Percentiles rank a stretch among this genome's conserved stretches.
phyloP scores from a whole-genome alignment of 2,797 vertebrate species.

The Toxotes lorentzi region DNA sequence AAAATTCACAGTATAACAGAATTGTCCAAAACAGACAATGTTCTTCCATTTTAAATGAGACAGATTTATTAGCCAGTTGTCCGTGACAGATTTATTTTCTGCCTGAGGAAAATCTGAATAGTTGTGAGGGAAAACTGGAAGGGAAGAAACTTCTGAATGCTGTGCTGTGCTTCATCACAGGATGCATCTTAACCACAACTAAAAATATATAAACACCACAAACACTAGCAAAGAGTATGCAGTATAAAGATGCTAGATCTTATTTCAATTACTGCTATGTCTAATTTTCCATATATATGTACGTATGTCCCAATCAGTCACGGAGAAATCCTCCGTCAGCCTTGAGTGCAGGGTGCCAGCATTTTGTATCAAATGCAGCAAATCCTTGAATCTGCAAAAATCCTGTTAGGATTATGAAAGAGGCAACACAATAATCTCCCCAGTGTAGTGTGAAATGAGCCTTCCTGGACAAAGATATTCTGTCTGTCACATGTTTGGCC shows the following conservation, averaged over 20 bases:
- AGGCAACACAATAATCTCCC: slow-evolving; percentile 71
- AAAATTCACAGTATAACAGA: background rate
- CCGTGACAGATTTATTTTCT: background rate
- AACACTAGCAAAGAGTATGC: background rate
- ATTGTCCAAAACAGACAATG: background rate
- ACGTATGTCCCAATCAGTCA: slow-evolving; percentile 30
- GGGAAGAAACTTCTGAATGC: background rate
- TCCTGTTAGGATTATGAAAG: slow-evolving; percentile 74
- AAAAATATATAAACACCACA: background rate
- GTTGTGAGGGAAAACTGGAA: background rate
- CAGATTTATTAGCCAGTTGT: background rate
- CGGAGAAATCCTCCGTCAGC: slow-evolving; percentile 41
- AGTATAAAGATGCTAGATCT: background rate
- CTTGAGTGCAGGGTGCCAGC: slow-evolving; percentile 46
- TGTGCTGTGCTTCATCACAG: background rate
- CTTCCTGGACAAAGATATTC: slow-evolving; percentile 60
- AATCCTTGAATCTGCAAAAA: slow-evolving; percentile 77
- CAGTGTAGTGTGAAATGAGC: slow-evolving; percentile 66
- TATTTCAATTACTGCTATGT: slow-evolving; percentile 21
- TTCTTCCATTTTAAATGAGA: background rate
- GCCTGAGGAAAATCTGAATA: background rate
- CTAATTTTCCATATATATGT: slow-evolving; percentile 26
- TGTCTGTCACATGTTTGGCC: slow-evolving; percentile 59
- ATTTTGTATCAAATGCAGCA: slow-evolving; percentile 67
- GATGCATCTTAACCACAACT: background rate